These are phyloP conservation scores for Xylocampa areola DNA, from an alignment of 2,888 invertebrate species.

Conservation along the genomic window DNA sequence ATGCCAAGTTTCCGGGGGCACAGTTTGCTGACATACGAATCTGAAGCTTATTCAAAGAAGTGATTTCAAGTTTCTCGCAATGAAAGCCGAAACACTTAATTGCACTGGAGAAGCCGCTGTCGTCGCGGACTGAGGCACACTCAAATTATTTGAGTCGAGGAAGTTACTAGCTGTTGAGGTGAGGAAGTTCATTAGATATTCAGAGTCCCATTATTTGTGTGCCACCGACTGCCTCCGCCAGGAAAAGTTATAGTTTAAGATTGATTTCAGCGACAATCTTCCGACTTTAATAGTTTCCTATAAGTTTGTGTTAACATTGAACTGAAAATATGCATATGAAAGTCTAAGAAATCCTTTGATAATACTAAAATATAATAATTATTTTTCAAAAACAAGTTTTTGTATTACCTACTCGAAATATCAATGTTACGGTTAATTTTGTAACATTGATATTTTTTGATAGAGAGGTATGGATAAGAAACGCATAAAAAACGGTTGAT, in stretches of 20 bases:
- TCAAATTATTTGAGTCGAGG: constrained; percentile 72
- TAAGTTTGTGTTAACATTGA: constrained; percentile 60
- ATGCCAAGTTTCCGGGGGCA: constrained; percentile 40
- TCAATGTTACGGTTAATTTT: too few species aligned
- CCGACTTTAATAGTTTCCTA: constrained; percentile 63
- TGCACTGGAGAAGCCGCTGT: constrained; percentile 68
- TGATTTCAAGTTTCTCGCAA: constrained; percentile 75
- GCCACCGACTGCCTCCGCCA: constrained; percentile 52
- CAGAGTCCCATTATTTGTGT: constrained; percentile 74
- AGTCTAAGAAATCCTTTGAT: too few species aligned
- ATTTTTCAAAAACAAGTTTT: too few species aligned
- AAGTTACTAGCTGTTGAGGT: constrained; percentile 69
- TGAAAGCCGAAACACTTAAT: constrained; percentile 80
- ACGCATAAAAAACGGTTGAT: too few species aligned
- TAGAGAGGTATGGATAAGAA: too few species aligned
- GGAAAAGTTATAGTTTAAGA: constrained; percentile 69
- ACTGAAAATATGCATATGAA: constrained; percentile 37
- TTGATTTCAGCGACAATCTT: constrained; percentile 70
- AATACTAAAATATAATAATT: too few species aligned
- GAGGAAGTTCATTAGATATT: constrained; percentile 78
- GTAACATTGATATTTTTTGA: too few species aligned
- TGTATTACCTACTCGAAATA: too few species aligned
- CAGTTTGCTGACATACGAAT: constrained; percentile 58
- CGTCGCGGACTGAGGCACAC: constrained; percentile 64
- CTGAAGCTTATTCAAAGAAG: constrained; percentile 70